Base-by-base conservation (phyloP, 2,888 invertebrate genomes). In the Clistopyga incitator region DNA sequence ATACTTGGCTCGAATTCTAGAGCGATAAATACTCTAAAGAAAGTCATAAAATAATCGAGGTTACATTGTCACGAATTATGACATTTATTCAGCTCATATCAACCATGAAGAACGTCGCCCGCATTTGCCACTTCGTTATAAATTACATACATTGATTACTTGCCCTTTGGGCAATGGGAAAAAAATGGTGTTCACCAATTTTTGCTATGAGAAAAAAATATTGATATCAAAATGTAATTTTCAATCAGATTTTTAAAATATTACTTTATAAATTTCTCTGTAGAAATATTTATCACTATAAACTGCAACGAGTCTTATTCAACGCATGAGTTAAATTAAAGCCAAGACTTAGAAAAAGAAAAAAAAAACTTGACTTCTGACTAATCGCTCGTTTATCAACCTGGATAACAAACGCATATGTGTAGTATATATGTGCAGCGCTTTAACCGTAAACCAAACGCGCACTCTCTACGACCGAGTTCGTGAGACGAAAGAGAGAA, bases 301-400 rank as follows among this genome's bases (percentile, higher is more conserved):
- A 20, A 20, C 18, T 0, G 3, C 15, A 45, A 2, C 15, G 45
- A 45, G 15, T 15, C 25, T 42, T 65, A 67, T 59, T 52, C 59
- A 20, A 38, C 23, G 42, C 45, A n/a, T 38, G 13, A 45, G 52
- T 65, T 45, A 52, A 47, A 64, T 42, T 42, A 15, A 42, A 72
- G n/a, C 3, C 45, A 56, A 56, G 45, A 34, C 45, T 13, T n/a
- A n/a, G 47, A 34, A 18, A n/a, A 15, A 64, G 38, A 18, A 6
- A 54, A 13, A 18, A 23, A 56, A 71, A 59, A 68, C 67, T 65
- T 56, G 67, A 67, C 56, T 68, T 59, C 67, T 54, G 67, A 47
- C 56, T 68, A 77, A 77, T 77, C 76, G 76, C 42, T 47, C 54
- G 67, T 65, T 77, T 77, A 77, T 77, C 67, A 56, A 64, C 64